Evolutionary conservation across 2,113 vertebrate species (phyloP).

Genomic region (Henicopernis longicauda): DNA sequence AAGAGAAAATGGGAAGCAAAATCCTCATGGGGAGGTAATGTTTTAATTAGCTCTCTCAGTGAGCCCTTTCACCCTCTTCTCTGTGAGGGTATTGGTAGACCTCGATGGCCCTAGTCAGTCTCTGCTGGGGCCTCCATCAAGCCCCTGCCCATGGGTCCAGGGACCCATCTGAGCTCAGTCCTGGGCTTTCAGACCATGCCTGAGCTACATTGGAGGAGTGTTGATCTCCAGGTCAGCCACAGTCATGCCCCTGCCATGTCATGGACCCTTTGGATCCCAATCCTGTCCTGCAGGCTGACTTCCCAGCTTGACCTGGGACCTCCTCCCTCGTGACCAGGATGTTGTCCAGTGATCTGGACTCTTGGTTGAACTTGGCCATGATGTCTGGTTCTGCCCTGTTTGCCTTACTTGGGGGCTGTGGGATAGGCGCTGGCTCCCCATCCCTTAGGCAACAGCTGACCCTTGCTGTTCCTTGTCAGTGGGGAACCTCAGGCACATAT

Average conservation of each 20-base stretch:
- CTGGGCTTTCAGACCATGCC: neutral
- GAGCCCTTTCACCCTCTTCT: neutral
- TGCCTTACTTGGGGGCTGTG: too few relatives aligned
- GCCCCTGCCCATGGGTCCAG: too few relatives aligned
- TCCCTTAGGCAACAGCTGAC: neutral
- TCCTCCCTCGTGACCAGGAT: neutral
- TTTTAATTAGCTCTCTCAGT: neutral
- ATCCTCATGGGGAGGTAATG: neutral
- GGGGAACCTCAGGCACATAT: neutral
- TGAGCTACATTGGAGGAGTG: neutral
- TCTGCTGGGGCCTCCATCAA: neutral
- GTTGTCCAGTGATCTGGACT: neutral
- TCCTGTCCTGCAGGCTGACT: neutral
- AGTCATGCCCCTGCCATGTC: neutral
- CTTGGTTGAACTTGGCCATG: neutral
- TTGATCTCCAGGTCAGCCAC: neutral
- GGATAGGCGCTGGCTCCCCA: neutral
- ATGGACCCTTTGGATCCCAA: neutral
- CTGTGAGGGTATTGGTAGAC: neutral
- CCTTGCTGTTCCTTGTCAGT: neutral
- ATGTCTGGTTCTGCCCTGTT: neutral
- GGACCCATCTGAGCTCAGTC: neutral
- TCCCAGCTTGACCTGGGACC: neutral
- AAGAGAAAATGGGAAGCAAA: neutral
- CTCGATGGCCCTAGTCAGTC: neutral